These are phyloP conservation scores for Protaetia brevitarsis DNA, from an alignment of 1,140 invertebrate species.

Conservation along the genomic window DNA sequence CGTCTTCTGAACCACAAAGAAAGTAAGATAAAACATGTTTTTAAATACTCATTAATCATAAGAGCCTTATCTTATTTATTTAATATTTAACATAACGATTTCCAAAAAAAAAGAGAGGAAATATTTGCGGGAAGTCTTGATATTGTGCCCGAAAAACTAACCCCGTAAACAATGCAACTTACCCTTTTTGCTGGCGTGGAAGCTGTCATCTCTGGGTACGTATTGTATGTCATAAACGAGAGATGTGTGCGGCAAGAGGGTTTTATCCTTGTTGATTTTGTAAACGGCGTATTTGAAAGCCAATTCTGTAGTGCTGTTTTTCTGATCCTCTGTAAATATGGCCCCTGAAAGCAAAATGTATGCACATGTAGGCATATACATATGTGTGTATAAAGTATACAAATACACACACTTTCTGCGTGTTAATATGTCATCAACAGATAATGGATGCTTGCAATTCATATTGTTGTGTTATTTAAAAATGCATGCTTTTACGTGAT, in stretches of 20 bases:
- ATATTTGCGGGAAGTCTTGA: too few relatives aligned
- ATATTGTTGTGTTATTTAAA: too few relatives aligned
- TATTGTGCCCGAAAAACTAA: not conserved
- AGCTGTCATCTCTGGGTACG: conserved; percentile 81
- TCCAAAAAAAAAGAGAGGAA: too few relatives aligned
- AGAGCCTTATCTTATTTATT: too few relatives aligned
- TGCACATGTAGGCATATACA: conserved; percentile 1
- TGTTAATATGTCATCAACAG: conserved; percentile 4
- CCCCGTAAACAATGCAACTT: conserved; percentile 33
- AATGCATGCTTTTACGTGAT: too few relatives aligned
- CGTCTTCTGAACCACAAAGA: too few relatives aligned
- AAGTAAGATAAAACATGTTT: too few relatives aligned
- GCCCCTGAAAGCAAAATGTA: conserved; percentile 64
- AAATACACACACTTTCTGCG: not conserved
- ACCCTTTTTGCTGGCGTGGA: conserved; percentile 89
- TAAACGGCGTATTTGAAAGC: conserved; percentile 93
- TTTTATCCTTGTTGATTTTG: conserved; percentile 83
- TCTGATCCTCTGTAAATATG: conserved; percentile 85
- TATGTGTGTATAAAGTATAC: not conserved
- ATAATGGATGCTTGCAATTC: not conserved
- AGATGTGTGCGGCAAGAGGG: conserved; percentile 78
- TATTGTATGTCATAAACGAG: conserved; percentile 89
- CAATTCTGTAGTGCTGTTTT: conserved; percentile 75
- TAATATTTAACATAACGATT: too few relatives aligned
- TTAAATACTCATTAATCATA: too few relatives aligned